phyloP scores from a whole-genome alignment of 2,113 vertebrate genomes.

The Cyrtonyx montezumae region DNA sequence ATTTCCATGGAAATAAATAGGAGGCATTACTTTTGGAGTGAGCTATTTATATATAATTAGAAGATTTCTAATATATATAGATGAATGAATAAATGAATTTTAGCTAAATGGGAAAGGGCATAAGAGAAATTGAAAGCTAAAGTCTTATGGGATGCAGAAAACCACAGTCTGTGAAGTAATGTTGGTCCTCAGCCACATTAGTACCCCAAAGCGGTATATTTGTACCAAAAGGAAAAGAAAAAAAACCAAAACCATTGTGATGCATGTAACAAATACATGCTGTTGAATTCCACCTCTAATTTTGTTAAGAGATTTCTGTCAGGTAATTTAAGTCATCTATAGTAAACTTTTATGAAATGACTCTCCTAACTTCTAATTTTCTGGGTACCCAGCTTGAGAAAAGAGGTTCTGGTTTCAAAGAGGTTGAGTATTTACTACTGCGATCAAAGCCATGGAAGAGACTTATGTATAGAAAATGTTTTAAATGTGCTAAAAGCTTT shows the following conservation, averaged over 20 bases:
- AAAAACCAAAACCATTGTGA: not conserved
- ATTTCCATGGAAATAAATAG: too few relatives aligned
- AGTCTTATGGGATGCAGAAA: not conserved
- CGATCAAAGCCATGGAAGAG: not conserved
- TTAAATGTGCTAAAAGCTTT: not conserved
- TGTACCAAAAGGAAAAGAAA: not conserved
- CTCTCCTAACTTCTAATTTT: not conserved
- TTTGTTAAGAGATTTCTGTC: not conserved
- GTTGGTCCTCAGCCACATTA: not conserved
- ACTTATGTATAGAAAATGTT: not conserved
- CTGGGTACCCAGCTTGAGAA: not conserved
- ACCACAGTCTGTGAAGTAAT: not conserved
- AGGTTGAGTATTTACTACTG: not conserved
- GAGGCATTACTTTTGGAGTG: too few relatives aligned
- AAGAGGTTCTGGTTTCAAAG: not conserved
- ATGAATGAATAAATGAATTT: too few relatives aligned
- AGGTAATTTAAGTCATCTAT: not conserved
- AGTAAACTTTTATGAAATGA: not conserved
- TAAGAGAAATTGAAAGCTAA: not conserved
- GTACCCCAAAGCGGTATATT: not conserved
- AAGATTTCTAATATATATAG: not conserved
- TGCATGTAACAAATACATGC: not conserved
- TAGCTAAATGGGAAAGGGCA: not conserved
- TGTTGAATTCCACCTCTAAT: not conserved
- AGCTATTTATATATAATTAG: not conserved